Base-by-base conservation (phyloP, 2,797 vertebrate genomes). In the Rhinophrynus dorsalis region DNA sequence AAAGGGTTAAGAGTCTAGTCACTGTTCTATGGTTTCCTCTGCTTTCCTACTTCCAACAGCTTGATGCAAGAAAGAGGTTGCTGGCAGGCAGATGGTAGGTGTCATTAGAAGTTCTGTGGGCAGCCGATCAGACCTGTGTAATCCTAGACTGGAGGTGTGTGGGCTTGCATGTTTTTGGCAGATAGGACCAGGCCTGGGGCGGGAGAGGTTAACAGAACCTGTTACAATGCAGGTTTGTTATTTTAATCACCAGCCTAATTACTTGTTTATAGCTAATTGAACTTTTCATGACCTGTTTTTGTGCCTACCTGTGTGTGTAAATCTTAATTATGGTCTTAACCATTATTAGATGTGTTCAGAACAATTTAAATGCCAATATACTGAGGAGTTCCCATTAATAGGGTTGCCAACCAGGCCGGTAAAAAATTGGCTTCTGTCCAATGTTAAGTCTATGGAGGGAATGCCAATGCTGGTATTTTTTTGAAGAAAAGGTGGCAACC, bases 241-340 rank as follows among this genome's bases (percentile, higher is more conserved):
- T 60, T 66, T 6, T 67, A 66, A 73, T 73, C 37, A 37, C 20
- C 37, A 37, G 37, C 13, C 37, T 65, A 73, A 66, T 67, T 65
- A 59, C 44, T 52, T 66, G 60, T 66, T 64, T 72, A 57, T 44
- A 42, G 47, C 70, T 67, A 60, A 67, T 35, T 73, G 70, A 73
- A 73, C 70, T 73, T 67, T 51, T 17, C 3, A 21, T 67, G 55
- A 73, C 70, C 10, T 59, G 26, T 15, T 44, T 32, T 11, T 66
- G 40, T 72, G 29, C 52, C 45, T 58, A 42, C 33, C 51, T 71
- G 32, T 38, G 30, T 62, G 33, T 57, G n/a, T 45, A 52, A 33
- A 52, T 59, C 60, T 71, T 29, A 50, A 58, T 51, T 58, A 64
- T 64, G 32, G 32, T 32, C 57, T 42, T 24, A 58, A 1, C 60